Evolutionary conservation across 2,797 vertebrate genomes (phyloP), one percentile per base, ranked within the genome.

Genomic region (Parauchenoglanis punctatus): DNA sequence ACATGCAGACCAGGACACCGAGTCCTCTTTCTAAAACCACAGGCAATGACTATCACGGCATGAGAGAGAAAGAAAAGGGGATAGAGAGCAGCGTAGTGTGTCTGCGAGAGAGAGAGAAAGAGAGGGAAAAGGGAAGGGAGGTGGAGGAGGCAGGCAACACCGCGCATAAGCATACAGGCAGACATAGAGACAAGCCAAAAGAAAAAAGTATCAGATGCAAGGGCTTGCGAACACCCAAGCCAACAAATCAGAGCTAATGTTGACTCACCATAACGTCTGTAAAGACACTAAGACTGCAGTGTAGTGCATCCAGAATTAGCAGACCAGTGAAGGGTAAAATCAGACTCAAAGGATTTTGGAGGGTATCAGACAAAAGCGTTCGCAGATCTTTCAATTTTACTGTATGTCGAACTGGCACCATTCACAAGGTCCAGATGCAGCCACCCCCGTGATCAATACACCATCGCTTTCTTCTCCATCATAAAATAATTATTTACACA

Each of bases 241-340:
- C 92, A 91, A 92, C 87, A 91, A 92, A 94, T 93, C 91, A 83
- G 88, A 81, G 91, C 84, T 80, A 85, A 87, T 81, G 88, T 91
- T 85, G 89, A 89, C 91, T 94, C 76, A 91, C 91, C 85, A 35
- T 91, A 92, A 92, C 93, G 90, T 92, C 92, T 90, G 92, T 91
- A 92, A 92, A 80, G 92, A 93, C 92, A 93, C 92, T 87, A 73
- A 91, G 94, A 90, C 93, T 93, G 94, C 94, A 95, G 94, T 58
- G 67, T 49, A 84, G 63, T 20, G 23, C 81, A 17, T 61, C 75
- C 81, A 67, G 58, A 25, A 52, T 86, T 59, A 70, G 70, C 72
- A 75, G 68, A 65, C 85, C 7, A 25, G 54, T 67, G 56, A 28
- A 18, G 35, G 15, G n/a, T 59, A 8, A 80, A 80, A 80, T 81